Evolutionary conservation across 2,113 vertebrate species (phyloP).

Genomic region (Tyto alba): DNA sequence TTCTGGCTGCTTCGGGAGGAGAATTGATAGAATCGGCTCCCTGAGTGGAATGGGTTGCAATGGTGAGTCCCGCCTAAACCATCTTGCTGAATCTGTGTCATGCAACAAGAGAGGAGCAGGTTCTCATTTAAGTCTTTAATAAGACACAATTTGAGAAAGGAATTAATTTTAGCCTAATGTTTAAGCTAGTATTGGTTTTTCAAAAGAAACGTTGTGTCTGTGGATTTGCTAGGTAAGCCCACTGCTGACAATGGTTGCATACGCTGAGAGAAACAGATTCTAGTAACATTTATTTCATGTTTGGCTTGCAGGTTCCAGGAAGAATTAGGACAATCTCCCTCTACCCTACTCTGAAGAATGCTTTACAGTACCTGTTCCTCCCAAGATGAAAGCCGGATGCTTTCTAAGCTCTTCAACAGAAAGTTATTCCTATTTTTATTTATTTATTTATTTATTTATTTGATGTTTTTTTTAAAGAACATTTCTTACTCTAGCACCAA

Average conservation of each 20-base stretch:
- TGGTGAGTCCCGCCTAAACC: slow-evolving; percentile 10
- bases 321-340: slow-evolving; percentile 4
- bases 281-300: neutral
- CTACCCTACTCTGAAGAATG: neutral
- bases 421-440: slow-evolving; percentile 62
- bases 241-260: neutral
- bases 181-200: neutral
- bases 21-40: slow-evolving; percentile 85
- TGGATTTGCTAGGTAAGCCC: neutral
- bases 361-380: slow-evolving; percentile 29
- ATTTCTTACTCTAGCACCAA: slow-evolving; percentile 61
- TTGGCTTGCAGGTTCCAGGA: slow-evolving; percentile 51
- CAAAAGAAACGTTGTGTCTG: neutral
- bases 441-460: slow-evolving; percentile 75
- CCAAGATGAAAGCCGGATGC: slow-evolving; percentile 9
- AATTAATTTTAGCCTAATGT: neutral
- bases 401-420: slow-evolving; percentile 17
- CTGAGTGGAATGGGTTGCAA: slow-evolving; percentile 85
- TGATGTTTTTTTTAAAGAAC: slow-evolving; percentile 43
- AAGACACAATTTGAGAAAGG: neutral
- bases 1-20: slow-evolving; percentile 83
- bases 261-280: neutral
- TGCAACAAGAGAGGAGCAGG: neutral
- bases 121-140: neutral
- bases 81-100: rapidly evolving